Base-by-base conservation (phyloP, 1,140 invertebrate species). In the Aphelenchoides fujianensis region DNA sequence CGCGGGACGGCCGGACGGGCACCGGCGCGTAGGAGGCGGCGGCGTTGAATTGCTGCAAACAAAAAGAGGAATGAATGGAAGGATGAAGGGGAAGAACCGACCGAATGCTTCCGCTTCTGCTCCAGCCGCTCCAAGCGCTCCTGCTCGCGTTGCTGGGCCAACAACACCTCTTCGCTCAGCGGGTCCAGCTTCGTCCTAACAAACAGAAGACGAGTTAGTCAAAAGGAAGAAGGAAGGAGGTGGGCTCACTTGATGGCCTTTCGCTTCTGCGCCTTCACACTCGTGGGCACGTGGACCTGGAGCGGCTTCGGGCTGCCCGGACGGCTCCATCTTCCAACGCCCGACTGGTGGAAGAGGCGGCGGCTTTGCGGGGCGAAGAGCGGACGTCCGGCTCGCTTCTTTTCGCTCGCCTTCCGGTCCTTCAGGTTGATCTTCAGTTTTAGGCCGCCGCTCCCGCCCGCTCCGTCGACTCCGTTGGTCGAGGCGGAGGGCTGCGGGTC, bases 71-170 rank as follows among this genome's bases (percentile, higher is more conserved):
- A n/a, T n/a, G n/a, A 76, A 71, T 31, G 53, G 7, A 32, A 32
- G 19, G 28, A 75, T 41, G 19, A 23, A 32, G 16, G 37, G 41
- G 32, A 32, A 16, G 41, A 7, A 62, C 28, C 37, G 12, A 55
- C 28, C 19, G 68, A n/a, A 34, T 79, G 37, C 27, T 77, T 53
- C 35, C 68, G 64, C 0, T 41, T 34, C 30, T 67, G 54, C 35
- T 78, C 76, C 12, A 78, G 28, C 53, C 76, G 71, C 30, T 78
- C 74, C 35, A 78, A 62, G 31, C 76, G 72, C 34, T 78, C 52
- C 55, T 70, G 59, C 68, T 78, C 76, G 12, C 55, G 31, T n/a
- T 48, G 30, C 52, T 78, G 76, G 1, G 76, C 76, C 36, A 68
- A 66, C 12, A 48, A 34, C 2, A 71, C 70, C 3, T 63, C 73